Evolutionary conservation across 2,797 vertebrate genomes (phyloP), one percentile per base, ranked within the genome.

Genomic region (Pseudotriccus pelzelni): DNA sequence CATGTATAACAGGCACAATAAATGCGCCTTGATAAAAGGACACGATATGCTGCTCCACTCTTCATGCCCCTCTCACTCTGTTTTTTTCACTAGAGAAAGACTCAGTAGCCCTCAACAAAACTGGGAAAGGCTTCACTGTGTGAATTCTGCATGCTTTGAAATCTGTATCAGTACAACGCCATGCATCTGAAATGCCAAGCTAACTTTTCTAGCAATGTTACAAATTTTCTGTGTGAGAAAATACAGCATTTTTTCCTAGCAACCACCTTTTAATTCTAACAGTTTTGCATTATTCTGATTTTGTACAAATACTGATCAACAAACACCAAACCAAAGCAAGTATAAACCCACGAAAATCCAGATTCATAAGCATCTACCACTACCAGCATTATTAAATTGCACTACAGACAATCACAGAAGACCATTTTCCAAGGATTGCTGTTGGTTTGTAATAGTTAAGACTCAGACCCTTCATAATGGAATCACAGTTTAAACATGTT

Each of bases 141-240:
- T 12, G 18, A 75, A 60, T 56, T 81, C 24, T 43, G 30, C 78
- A 75, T 0, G 3, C 18, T 23, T 7, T 0, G 0, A 25, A 43
- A 37, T 44, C 50, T 36, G 7, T 14, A 46, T n/a, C 15, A 34
- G 19, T 39, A 37, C 30, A 53, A 0, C 4, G 21, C 20, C 20
- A 63, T 13, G 11, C 23, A 30, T 2, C 4, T 25, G 6, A 91
- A 91, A 85, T 4, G 7, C 11, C 24, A 76, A 58, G 17, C 4
- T 34, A 55, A 32, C 41, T 72, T 39, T 63, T 50, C n/a, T 23
- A 72, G 37, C 27, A 63, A 43, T 4, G 4, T 7, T 27, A 68
- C 1, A 0, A 44, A 28, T 77, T 49, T 83, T 62, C 16, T 21
- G 12, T 32, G 23, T 39, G 6, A 72, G 24, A 34, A 44, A 49